Evolutionary conservation across 2,888 invertebrate genomes (phyloP), one percentile per base, ranked within the genome.

Genomic region (Julus scandinavius): DNA sequence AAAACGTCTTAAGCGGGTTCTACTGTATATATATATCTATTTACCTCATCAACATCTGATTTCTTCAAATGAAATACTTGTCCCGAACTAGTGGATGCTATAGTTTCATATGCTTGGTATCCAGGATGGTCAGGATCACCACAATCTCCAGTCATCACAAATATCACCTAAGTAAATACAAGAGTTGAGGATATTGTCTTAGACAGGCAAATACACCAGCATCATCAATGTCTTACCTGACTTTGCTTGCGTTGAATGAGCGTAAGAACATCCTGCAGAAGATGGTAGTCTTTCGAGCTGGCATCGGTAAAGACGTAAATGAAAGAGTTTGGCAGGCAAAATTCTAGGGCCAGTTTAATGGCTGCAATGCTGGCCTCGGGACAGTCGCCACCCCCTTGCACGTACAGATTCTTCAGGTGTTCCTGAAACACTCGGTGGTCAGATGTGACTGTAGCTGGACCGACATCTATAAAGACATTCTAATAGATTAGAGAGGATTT

Each of bases 221-320:
- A 15, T 9, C 72, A 72, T 72, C 13, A 5, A 49, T 72, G 13
- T 2, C 15, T 38, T 85, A 85, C 96, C 93, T 95, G 95, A 90
- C 94, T 95, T 91, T 95, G 95, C 91, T 95, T 96, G 91, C 94
- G 94, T 91, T 96, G 96, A 87, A 96, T 94, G n/a, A 94, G 91
- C 89, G 94, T 94, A 13, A 96, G 92, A 0, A 96, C 95, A 87
- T 94, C 93, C 15, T 94, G 93, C 0, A 95, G 94, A 7, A 94
- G 92, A 88, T 93, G 92, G 90, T 94, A 94, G 91, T 96, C 96
- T 88, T 94, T 94, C 0, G 96, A 94, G 0, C 95, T 93, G 0
- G 96, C 96, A 91, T 96, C 96, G 1, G 96, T 96, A 92, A 96
- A 96, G 45, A 96, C 95, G 91, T 96, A 96, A 72, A 96, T 93